Evolutionary conservation across 92 coral and sea anemone genomes (phyloP), one percentile per base, ranked within the genome.

Genomic region (Siderastrea radians): DNA sequence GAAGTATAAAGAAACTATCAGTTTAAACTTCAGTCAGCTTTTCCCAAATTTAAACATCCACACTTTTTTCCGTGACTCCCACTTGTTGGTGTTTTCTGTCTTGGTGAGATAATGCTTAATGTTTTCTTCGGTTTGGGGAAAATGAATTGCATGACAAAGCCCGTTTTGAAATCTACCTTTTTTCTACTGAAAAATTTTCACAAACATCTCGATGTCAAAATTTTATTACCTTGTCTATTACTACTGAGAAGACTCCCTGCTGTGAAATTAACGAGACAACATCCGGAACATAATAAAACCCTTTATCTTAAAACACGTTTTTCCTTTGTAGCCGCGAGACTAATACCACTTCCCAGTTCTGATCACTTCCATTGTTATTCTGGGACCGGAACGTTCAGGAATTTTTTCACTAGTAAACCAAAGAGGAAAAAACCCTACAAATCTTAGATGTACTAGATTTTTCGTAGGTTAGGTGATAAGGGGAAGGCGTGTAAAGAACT

Each of bases 241-340:
- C 0, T 5, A 60, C 10, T 49, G 65, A 51, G 64, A 80, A 52
- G 44, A 66, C 64, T 67, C 84, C 84, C 84, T 80, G 84, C 73
- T 50, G 75, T 10, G 6, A 80, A 15, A 80, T 45, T 66, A 80
- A 80, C 51, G 59, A 69, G 26, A 52, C 13, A 80, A 67, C 73
- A 67, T 66, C 75, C 84, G 84, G 84, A 80, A 52, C 46, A 66
- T 51, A 51, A 80, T 26, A 8, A 49, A 47, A 16, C 10, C 11
- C 53, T 68, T 80, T 80, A 51, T 67, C 74, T 47, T 70, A 46
- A 55, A 44, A 26, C 16, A 49, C 19, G 48, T 8, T 65, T 43
- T 80, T 80, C 75, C 74, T 49, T 43, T 64, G 2, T n/a, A 49
- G 51, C 73, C 17, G 57, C 51, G 43, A 50, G 52, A 80, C 3